phyloP scores from a whole-genome alignment of 2,797 vertebrate genomes.

The Furcifer pardalis region DNA sequence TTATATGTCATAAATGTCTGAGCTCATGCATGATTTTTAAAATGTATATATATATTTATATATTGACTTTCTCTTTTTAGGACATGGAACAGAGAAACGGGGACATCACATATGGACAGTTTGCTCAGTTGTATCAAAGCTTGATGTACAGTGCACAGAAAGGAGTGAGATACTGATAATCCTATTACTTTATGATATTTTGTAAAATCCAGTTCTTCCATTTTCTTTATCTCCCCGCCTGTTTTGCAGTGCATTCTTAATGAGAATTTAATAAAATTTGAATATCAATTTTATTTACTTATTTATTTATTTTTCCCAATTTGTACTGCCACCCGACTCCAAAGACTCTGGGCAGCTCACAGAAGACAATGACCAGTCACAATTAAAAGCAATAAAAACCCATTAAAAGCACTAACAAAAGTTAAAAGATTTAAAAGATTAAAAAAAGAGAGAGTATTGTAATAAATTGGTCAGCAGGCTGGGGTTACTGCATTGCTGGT shows the following conservation, averaged over 20 bases:
- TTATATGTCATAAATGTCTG: background rate
- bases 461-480: too few relatives aligned
- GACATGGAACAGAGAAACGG: slow-evolving; percentile 92
- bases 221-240: background rate
- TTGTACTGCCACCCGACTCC: too few relatives aligned
- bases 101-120: slow-evolving; percentile 95
- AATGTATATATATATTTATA: background rate
- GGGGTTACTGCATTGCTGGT: too few relatives aligned
- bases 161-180: slow-evolving; percentile 75
- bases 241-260: background rate
- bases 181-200: background rate
- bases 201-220: background rate
- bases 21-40: background rate
- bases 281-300: too few relatives aligned
- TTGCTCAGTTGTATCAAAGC: slow-evolving; percentile 93
- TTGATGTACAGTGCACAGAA: slow-evolving; percentile 98
- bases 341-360: too few relatives aligned
- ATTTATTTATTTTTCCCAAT: too few relatives aligned
- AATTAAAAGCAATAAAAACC: too few relatives aligned
- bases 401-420: too few relatives aligned
- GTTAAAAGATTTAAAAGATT: too few relatives aligned
- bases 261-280: background rate
- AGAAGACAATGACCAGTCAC: too few relatives aligned
- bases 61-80: slow-evolving; percentile 65
- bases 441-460: too few relatives aligned